Conservation (phyloP, 2,888 invertebrate genomes). For the Drosophila ezoana region DNA sequence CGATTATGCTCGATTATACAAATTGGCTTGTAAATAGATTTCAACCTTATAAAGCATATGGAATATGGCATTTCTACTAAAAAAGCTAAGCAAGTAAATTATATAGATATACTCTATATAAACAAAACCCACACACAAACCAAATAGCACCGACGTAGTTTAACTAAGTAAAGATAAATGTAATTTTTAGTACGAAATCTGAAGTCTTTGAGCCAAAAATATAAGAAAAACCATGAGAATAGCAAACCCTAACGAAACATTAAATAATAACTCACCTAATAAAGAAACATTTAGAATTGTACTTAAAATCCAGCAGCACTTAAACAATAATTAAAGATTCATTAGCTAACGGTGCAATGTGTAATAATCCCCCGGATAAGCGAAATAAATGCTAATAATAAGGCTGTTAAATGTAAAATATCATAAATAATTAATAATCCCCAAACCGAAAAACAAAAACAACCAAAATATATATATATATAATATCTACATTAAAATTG, state of each 20-base stretch:
- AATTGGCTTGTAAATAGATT: constrained; percentile 77
- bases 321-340: constrained; percentile 43
- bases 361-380: constrained; percentile 72
- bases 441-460: constrained; percentile 16
- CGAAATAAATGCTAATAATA: constrained; percentile 81
- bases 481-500: constrained; percentile 55
- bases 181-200: constrained; percentile 56
- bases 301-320: constrained; percentile 52
- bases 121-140: constrained; percentile 22
- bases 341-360: constrained; percentile 52
- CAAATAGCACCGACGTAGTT: constrained; percentile 65
- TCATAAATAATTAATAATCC: constrained; percentile 71
- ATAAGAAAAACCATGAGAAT: constrained; percentile 24
- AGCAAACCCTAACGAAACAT: constrained; percentile 58
- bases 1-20: constrained; percentile 31
- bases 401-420: constrained; percentile 84
- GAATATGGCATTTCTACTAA: constrained; percentile 43
- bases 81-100: constrained; percentile 18
- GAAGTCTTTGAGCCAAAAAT: constrained; percentile 57
- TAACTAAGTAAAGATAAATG: constrained; percentile 60
- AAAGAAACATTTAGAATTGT: constrained; percentile 36
- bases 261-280: constrained; percentile 23
- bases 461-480: constrained; percentile 6
- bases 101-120: constrained; percentile 8
- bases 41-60: constrained; percentile 61